Conservation (phyloP, 2,113 vertebrate species). For the Passer montanus region DNA sequence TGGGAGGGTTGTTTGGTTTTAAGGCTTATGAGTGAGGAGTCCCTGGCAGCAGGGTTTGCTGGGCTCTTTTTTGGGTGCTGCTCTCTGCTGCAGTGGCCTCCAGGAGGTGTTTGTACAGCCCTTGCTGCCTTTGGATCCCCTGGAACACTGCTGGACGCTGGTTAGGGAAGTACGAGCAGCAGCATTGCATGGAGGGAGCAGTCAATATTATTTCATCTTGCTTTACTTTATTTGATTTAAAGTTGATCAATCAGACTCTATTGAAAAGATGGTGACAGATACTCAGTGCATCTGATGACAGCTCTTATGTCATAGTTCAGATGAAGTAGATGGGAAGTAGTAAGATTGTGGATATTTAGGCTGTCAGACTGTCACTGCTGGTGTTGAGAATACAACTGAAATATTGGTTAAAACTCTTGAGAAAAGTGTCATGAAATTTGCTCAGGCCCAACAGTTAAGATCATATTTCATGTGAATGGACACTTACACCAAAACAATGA, state of each 20-base stretch:
- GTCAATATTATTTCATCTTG: not conserved
- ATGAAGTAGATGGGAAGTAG: not conserved
- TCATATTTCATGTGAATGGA: not conserved
- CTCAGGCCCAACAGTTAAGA: not conserved
- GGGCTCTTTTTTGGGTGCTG: not conserved
- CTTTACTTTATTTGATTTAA: not conserved
- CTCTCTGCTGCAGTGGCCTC: not conserved
- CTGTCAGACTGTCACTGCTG: conserved; percentile 22
- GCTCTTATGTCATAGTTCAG: not conserved
- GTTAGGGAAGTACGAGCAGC: not conserved
- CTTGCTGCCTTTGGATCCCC: not conserved
- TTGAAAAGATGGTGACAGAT: not conserved
- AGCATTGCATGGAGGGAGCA: not conserved
- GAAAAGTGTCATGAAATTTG: conserved; percentile 20
- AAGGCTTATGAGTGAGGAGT: not conserved
- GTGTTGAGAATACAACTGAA: conserved; percentile 22
- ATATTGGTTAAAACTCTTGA: conserved; percentile 22
- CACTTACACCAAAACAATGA: conserved; percentile 20
- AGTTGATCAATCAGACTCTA: not conserved
- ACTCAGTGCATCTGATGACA: not conserved
- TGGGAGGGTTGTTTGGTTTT: not conserved
- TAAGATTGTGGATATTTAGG: not conserved
- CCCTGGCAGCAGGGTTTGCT: not conserved
- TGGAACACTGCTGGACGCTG: not conserved
- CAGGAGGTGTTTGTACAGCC: not conserved